These are phyloP conservation scores for Cosmorhoe ocellata DNA, from an alignment of 2,888 invertebrate species.

Conservation along the genomic window DNA sequence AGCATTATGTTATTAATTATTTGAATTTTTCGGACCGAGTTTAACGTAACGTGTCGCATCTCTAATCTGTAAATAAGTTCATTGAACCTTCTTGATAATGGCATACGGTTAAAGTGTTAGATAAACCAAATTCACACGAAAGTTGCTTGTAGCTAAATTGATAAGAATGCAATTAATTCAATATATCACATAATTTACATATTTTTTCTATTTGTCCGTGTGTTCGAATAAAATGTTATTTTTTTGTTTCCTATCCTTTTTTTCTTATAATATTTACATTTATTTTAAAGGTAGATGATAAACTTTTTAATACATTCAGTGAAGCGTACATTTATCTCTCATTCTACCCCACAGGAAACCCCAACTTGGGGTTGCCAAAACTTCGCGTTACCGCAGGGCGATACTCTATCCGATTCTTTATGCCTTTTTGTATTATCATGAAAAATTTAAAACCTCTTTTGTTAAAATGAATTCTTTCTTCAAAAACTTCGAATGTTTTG, in stretches of 20 bases:
- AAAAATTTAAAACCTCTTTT: not conserved
- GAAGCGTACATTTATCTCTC: conserved; percentile 30
- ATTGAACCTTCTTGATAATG: conserved; percentile 7
- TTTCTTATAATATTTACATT: too few species aligned
- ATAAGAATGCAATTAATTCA: conserved; percentile 3
- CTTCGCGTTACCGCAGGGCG: conserved; percentile 18
- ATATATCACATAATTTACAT: not conserved
- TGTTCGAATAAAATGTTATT: too few species aligned
- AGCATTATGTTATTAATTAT: too few species aligned
- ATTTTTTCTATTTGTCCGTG: too few species aligned
- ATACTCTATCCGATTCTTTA: conserved; percentile 27
- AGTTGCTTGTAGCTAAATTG: not conserved
- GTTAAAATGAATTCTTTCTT: too few species aligned
- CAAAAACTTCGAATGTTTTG: too few species aligned
- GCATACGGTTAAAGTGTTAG: conserved; percentile 2
- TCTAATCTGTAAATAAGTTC: conserved; percentile 10
- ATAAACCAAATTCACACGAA: conserved; percentile 10
- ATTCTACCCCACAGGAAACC: conserved; percentile 4
- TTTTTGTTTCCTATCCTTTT: not conserved
- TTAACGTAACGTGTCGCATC: not conserved
- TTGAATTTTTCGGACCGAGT: too few species aligned
- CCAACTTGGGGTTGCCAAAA: conserved; percentile 14
- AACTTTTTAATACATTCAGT: conserved; percentile 30
- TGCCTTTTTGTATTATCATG: not conserved
- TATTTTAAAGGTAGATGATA: conserved; percentile 27